A percentile compares a stretch with the other conserved stretches of the same genome.
Evolutionary conservation across 2,797 vertebrate genomes (phyloP).

Genomic region (Rhinogobio ventralis): DNA sequence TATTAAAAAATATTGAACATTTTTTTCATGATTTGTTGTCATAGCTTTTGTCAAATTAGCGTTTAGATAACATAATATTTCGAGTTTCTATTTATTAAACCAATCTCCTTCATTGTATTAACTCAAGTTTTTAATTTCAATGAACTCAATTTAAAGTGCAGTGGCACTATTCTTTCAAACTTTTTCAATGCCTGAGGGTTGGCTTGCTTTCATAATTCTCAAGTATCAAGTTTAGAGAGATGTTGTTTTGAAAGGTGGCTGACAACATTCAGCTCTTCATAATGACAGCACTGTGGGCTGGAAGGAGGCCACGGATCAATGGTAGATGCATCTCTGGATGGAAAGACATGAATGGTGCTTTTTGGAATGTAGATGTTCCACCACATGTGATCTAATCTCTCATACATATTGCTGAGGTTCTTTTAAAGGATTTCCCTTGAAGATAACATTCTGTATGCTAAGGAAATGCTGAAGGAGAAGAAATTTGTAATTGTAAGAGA

Average conservation of each 20-base stretch:
- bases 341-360: slow-evolving; percentile 26
- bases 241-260: background rate
- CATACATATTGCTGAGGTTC: slow-evolving; percentile 11
- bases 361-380: slow-evolving; percentile 43
- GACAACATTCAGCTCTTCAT: slow-evolving; percentile 12
- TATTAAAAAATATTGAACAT: no score
- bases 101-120: no score
- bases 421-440: slow-evolving; percentile 47
- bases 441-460: slow-evolving; percentile 26
- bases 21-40: no score
- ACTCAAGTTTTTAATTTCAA: no score
- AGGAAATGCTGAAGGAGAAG: slow-evolving; percentile 44
- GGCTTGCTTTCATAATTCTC: background rate
- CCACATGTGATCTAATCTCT: slow-evolving; percentile 26
- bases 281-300: slow-evolving; percentile 23
- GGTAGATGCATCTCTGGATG: slow-evolving; percentile 12
- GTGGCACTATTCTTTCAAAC: background rate
- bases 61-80: no score
- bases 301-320: slow-evolving; percentile 37
- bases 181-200: background rate
- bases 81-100: no score
- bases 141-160: no score
- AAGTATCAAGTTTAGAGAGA: background rate
- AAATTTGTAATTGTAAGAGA: slow-evolving; percentile 35
- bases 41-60: no score